A percentile compares a stretch with the other conserved stretches of the same genome.
These are phyloP conservation scores for Hirtodrosophila trivittata DNA, from an alignment of 2,888 invertebrate species.

Conservation along the genomic window DNA sequence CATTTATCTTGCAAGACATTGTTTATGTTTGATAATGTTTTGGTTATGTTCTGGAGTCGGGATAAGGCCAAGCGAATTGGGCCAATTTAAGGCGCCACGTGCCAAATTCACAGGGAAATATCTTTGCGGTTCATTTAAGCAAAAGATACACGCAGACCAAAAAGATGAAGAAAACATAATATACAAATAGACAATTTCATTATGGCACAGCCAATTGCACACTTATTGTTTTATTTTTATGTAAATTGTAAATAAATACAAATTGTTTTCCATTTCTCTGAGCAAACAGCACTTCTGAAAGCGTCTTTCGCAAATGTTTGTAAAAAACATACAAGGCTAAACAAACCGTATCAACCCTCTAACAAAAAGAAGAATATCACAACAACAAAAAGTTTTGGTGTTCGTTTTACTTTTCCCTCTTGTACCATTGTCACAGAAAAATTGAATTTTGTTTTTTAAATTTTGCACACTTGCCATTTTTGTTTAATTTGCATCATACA, in stretches of 20 bases:
- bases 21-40: too few species aligned
- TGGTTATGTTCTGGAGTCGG: too few species aligned
- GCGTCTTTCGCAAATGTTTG: constrained; percentile 57
- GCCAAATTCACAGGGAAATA: constrained; percentile 29
- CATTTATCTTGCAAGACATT: too few species aligned
- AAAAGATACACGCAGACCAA: constrained; percentile 19
- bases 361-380: constrained; percentile 19
- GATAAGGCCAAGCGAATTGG: not conserved
- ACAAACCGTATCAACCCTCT: constrained; percentile 21
- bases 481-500: constrained; percentile 59
- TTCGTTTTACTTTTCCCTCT: not conserved
- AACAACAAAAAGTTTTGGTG: constrained; percentile 5
- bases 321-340: constrained; percentile 19
- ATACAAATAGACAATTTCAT: constrained; percentile 50
- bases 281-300: constrained; percentile 48
- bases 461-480: constrained; percentile 71
- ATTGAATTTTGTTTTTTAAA: constrained; percentile 45
- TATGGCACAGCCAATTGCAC: constrained; percentile 67
- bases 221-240: constrained; percentile 70
- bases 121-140: constrained; percentile 51
- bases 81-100: constrained; percentile 34
- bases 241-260: constrained; percentile 70
- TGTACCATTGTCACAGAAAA: constrained; percentile 8
- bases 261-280: constrained; percentile 70
- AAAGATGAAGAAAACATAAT: constrained; percentile 3